Conservation (phyloP, 2,113 vertebrate species). For the Macrotis lagotis region DNA sequence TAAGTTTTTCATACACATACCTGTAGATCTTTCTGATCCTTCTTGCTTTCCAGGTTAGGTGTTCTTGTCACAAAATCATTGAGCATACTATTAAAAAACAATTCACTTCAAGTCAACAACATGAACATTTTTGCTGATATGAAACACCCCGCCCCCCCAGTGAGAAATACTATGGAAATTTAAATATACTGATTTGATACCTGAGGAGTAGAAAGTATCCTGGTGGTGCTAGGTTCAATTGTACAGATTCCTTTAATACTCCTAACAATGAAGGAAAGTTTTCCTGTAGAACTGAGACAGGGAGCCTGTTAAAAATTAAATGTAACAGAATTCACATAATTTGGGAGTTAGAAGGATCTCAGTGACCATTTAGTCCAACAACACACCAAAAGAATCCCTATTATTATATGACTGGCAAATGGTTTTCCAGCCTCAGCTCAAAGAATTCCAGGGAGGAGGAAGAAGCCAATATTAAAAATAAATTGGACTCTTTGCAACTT, state of each 20-base stretch:
- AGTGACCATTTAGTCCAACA: not conserved
- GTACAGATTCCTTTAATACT: slow-evolving; percentile 93
- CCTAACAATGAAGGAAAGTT: slow-evolving; percentile 89
- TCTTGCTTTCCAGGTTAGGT: slow-evolving; percentile 94
- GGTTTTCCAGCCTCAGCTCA: not conserved
- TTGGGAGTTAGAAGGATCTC: not conserved
- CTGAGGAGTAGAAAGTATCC: slow-evolving; percentile 96
- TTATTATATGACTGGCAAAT: not conserved
- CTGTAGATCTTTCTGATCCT: slow-evolving; percentile 95
- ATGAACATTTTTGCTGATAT: not conserved
- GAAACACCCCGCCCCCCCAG: fast-evolving
- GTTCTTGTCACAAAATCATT: slow-evolving; percentile 95
- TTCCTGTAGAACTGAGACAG: slow-evolving; percentile 89
- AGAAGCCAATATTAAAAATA: not conserved
- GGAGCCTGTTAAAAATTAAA: slow-evolving; percentile 82
- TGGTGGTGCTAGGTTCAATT: slow-evolving; percentile 94
- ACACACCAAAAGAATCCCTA: not conserved
- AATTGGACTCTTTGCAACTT: not conserved
- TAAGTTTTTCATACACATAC: slow-evolving; percentile 75
- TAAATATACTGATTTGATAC: slow-evolving; percentile 69
- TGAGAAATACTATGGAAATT: fast-evolving
- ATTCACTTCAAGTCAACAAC: slow-evolving; percentile 45
- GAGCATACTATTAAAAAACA: slow-evolving; percentile 87
- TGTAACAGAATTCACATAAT: not conserved
- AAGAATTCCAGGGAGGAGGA: not conserved